Evolutionary conservation across 2,888 invertebrate genomes (phyloP).

Genomic region (Xestia sexstrigata): DNA sequence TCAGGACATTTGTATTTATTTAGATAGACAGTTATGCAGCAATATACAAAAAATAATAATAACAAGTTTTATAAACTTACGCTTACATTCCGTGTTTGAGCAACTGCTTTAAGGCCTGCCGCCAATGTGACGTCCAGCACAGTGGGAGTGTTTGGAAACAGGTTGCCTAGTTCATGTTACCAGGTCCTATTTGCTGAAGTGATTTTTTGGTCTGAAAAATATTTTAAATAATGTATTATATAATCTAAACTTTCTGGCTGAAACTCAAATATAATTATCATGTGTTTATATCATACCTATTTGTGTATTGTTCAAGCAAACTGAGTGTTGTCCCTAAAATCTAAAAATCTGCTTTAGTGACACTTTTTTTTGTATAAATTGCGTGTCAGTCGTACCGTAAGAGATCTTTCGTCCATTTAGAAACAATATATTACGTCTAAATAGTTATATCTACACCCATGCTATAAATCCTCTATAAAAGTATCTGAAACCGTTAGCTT

Average conservation of each 20-base stretch:
- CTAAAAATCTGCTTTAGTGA: neutral
- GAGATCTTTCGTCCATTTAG: neutral
- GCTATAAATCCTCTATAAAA: no score
- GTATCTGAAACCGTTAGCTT: no score
- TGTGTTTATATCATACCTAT: neutral
- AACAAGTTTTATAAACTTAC: neutral
- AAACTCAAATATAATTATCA: neutral
- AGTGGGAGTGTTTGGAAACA: neutral
- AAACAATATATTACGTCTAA: neutral
- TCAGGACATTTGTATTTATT: no score
- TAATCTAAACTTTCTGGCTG: neutral
- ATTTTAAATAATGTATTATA: neutral
- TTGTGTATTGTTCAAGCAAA: neutral
- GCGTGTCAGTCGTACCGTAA: neutral
- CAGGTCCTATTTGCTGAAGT: neutral
- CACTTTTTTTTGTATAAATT: neutral
- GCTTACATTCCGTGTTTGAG: neutral
- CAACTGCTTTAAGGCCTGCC: neutral
- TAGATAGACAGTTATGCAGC: neutral
- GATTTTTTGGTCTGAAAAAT: neutral
- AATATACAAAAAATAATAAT: neutral
- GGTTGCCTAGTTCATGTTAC: neutral
- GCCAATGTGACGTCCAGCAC: neutral
- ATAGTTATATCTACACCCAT: no score
- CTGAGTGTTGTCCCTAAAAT: neutral